These are phyloP conservation scores for Dasysyrphus albostriatus DNA, from an alignment of 2,888 invertebrate genomes.

Conservation along the genomic window DNA sequence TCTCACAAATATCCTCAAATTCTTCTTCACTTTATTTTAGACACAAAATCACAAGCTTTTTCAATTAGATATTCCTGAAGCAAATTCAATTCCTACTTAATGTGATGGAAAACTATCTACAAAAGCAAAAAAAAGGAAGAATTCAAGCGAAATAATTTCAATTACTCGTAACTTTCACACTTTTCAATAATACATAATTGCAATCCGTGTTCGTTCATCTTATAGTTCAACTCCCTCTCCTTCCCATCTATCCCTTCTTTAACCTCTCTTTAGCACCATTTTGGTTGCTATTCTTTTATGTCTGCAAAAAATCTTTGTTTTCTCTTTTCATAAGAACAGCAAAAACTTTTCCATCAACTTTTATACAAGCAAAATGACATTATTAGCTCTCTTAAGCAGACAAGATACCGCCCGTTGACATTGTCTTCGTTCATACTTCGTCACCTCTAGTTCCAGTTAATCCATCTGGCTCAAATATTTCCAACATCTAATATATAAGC, in stretches of 20 bases:
- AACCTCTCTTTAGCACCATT: not conserved
- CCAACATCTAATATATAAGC: conserved; percentile 29
- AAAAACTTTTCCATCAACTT: conserved; percentile 19
- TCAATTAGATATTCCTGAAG: not conserved
- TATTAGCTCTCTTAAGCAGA: conserved; percentile 15
- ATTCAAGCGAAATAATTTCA: conserved; percentile 15
- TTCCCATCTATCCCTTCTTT: not conserved
- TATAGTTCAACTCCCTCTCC: no score
- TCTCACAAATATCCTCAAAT: not conserved
- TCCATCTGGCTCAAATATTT: not conserved
- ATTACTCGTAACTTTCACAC: conserved; percentile 8
- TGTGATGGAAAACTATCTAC: not conserved
- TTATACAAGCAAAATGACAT: conserved; percentile 22
- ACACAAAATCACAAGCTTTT: not conserved
- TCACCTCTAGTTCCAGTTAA: not conserved
- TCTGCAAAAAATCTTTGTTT: conserved; percentile 15
- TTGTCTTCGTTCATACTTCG: not conserved
- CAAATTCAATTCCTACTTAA: no score
- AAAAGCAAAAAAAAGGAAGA: conserved; percentile 2
- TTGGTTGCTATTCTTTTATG: not conserved
- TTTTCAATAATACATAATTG: conserved; percentile 22
- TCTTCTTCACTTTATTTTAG: not conserved
- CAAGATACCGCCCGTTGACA: not conserved
- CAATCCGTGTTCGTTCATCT: conserved; percentile 16
- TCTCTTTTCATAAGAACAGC: not conserved